phyloP scores from a whole-genome alignment of 2,797 vertebrate genomes.

The Sebastiscus tertius region DNA sequence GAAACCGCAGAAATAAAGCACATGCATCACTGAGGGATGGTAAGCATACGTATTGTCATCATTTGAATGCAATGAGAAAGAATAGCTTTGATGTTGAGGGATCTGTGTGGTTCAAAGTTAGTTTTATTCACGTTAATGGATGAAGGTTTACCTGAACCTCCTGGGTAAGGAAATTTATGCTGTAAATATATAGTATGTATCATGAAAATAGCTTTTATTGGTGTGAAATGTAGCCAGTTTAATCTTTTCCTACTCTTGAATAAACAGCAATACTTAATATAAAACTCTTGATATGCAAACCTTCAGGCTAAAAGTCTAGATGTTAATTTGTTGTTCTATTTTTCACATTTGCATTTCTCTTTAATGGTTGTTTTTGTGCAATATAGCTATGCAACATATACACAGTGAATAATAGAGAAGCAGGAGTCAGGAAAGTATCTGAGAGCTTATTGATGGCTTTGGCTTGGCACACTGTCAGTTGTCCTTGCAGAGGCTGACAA shows the following conservation, averaged over 20 bases:
- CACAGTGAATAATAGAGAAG: background rate
- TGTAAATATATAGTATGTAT: constrained; percentile 28
- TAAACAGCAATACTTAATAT: background rate
- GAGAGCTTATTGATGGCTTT: background rate
- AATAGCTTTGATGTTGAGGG: constrained; percentile 54
- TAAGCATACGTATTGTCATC: constrained; percentile 50
- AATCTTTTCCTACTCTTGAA: background rate
- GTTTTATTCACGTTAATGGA: constrained; percentile 10
- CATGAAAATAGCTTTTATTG: constrained; percentile 11
- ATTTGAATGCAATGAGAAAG: constrained; percentile 46
- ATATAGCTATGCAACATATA: background rate
- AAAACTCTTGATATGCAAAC: background rate
- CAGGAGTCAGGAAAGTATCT: background rate
- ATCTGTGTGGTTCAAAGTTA: constrained; percentile 39
- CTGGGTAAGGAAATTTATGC: background rate
- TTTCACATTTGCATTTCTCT: background rate
- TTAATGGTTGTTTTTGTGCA: background rate
- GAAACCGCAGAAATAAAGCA: constrained; percentile 55
- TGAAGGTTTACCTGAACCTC: constrained; percentile 12
- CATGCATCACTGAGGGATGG: constrained; percentile 46
- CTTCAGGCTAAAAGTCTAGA: background rate
- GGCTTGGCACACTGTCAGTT: background rate
- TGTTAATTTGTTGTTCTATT: background rate
- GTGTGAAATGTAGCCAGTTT: background rate
- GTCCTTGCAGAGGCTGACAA: background rate